Evolutionary conservation across 2,888 invertebrate genomes (phyloP).

Genomic region (Lithodes maja): DNA sequence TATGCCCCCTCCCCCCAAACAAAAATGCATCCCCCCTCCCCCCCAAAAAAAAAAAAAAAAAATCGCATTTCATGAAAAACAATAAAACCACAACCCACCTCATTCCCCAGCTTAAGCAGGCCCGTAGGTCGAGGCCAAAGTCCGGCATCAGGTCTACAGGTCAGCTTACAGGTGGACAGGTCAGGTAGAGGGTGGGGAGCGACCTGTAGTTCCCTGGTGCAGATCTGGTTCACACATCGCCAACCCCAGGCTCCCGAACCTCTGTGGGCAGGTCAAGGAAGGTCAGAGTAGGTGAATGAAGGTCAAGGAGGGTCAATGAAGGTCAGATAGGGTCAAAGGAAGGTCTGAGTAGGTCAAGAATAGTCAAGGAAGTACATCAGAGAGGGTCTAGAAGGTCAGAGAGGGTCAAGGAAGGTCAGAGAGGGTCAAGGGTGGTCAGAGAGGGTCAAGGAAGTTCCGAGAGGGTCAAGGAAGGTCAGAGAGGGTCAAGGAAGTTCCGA

Average conservation of each 20-base stretch:
- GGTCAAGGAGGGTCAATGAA: background rate
- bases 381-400: background rate
- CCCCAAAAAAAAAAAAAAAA: too few species aligned
- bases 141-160: slow-evolving; percentile 82
- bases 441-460: background rate
- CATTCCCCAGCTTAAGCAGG: background rate
- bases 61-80: too few species aligned
- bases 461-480: too few species aligned
- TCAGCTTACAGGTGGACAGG: slow-evolving; percentile 78
- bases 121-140: slow-evolving; percentile 82
- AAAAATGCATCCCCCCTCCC: too few species aligned
- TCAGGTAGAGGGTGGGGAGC: background rate
- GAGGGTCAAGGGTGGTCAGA: background rate
- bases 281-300: background rate
- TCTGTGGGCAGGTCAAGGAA: background rate
- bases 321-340: background rate
- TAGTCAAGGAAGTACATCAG: background rate
- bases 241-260: slow-evolving; percentile 58
- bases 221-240: slow-evolving; percentile 56
- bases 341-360: background rate
- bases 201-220: slow-evolving; percentile 35
- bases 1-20: too few species aligned
- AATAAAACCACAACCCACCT: slow-evolving; percentile 23
- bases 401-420: too few species aligned
- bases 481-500: too few species aligned